Percentiles rank a stretch among this genome's conserved stretches.
Conservation (phyloP, 1,140 invertebrate species). For the Lepidurus arcticus region DNA sequence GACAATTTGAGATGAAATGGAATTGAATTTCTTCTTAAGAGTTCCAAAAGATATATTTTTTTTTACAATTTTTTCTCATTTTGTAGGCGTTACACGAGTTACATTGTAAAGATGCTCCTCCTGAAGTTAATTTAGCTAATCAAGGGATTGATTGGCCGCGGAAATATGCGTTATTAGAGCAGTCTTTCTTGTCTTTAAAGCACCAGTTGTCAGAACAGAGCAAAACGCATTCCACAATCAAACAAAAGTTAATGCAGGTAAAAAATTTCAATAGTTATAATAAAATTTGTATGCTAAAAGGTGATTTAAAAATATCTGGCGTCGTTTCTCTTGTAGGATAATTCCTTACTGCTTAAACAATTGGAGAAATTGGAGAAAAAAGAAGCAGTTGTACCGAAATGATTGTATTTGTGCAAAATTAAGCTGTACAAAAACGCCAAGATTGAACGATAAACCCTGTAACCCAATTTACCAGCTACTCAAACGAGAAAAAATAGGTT, state of each 20-base stretch:
- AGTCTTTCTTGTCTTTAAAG: constrained; percentile 29
- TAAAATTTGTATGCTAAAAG: not conserved
- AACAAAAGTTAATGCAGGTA: constrained; percentile 32
- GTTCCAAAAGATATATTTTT: not conserved
- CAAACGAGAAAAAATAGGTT: not conserved
- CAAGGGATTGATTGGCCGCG: constrained; percentile 19
- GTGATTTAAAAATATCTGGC: not conserved
- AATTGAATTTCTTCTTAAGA: not conserved
- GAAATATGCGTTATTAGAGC: constrained; percentile 29
- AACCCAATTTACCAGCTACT: not conserved
- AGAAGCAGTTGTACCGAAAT: not conserved
- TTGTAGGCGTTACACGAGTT: constrained; percentile 31
- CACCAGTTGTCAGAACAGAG: constrained; percentile 31
- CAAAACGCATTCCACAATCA: constrained; percentile 25
- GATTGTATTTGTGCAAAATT: constrained; percentile 2
- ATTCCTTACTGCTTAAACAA: constrained; percentile 30
- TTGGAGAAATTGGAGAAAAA: constrained; percentile 33
- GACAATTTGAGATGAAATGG: not conserved
- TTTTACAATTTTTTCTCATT: not conserved
- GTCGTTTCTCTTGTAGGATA: constrained; percentile 28
- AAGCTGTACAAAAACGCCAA: constrained; percentile 15
- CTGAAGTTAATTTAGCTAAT: not conserved
- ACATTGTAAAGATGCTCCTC: constrained; percentile 22
- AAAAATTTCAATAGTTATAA: not conserved
- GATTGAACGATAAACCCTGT: constrained; percentile 13